Base-by-base conservation (phyloP, 2,888 invertebrate genomes). In the Parapristionchus giblindavisi region DNA sequence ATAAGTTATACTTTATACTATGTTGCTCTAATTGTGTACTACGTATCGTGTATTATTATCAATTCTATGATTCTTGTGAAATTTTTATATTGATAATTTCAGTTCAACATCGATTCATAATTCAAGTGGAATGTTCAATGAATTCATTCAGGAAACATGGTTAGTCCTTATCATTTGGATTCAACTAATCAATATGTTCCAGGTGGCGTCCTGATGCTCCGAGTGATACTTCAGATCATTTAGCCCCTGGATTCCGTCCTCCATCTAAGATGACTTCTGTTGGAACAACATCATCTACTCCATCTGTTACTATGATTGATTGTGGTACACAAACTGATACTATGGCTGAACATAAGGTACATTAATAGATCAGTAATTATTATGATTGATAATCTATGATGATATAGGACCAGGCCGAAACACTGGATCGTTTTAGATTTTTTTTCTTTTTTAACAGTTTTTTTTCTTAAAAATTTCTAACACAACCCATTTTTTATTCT, bases 301-400 rank as follows among this genome's bases (percentile, higher is more conserved):
- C 17, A 43, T 43, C 8, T 43, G 8, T 8, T 43, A 17, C 43
- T 8, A 43, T 14, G 17, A 17, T 43, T 43, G 43, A 14, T 14
- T 43, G 43, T 43, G 68, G 52, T 24, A 68, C 68, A 34, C 68
- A 68, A 27, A 68, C 68, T 52, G 68, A 68, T n/a, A n/a, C 36
- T 21, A 68, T 68, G 52, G 52, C 34, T 21, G 68, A 68, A 32
- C 68, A 68, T 24, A 68, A 68, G 36, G 68, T 68, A 6, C 5
- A 5, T 21, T 36, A 61, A 56, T 4, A 27, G 14, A 29, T 56
- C 4, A 4, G 3, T n/a, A 29, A 27, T n/a, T 56, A 14, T 14
- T 43, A 14, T 43, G 43, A 17, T 43, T 43, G 43, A 14, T 8
- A 43, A 43, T 43, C 17, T 43, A 17, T 8, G 43, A 14, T 14